Conservation (phyloP, 2,797 vertebrate species). For the Neosilurus hyrtlii region DNA sequence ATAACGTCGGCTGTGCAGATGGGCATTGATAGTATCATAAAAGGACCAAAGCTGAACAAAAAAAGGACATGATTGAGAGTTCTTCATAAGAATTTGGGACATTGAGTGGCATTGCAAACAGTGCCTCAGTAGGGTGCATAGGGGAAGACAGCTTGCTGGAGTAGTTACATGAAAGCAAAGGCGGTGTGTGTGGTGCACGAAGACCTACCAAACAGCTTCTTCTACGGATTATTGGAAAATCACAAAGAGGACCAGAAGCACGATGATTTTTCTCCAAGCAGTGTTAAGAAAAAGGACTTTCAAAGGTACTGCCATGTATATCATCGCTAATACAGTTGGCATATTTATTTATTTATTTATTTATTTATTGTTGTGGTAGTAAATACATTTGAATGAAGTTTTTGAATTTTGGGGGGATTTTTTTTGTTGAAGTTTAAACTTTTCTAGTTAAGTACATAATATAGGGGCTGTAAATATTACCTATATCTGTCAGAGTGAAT, state of each 20-base stretch:
- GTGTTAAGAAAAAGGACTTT: slow-evolving; percentile 73
- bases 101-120: slow-evolving; percentile 39
- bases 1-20: slow-evolving; percentile 31
- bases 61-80: background rate
- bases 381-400: background rate
- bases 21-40: slow-evolving; percentile 16
- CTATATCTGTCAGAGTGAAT: background rate
- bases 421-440: background rate
- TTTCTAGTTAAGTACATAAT: background rate
- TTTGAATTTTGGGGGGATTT: background rate
- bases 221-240: slow-evolving; percentile 56
- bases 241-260: slow-evolving; percentile 55
- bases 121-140: slow-evolving; percentile 7
- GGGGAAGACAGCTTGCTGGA: slow-evolving; percentile 17
- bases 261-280: slow-evolving; percentile 78
- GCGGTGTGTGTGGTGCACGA: slow-evolving; percentile 14
- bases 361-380: background rate
- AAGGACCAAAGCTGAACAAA: slow-evolving; percentile 40
- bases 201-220: slow-evolving; percentile 16
- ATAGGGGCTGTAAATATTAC: background rate
- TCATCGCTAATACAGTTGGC: background rate
- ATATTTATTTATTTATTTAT: background rate
- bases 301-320: slow-evolving; percentile 68
- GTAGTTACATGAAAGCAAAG: slow-evolving; percentile 19
- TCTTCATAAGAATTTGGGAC: slow-evolving; percentile 14